Base-by-base conservation (phyloP, 37 sponge, comb jelly and placozoan species). In the Dysidea cf. avara region DNA sequence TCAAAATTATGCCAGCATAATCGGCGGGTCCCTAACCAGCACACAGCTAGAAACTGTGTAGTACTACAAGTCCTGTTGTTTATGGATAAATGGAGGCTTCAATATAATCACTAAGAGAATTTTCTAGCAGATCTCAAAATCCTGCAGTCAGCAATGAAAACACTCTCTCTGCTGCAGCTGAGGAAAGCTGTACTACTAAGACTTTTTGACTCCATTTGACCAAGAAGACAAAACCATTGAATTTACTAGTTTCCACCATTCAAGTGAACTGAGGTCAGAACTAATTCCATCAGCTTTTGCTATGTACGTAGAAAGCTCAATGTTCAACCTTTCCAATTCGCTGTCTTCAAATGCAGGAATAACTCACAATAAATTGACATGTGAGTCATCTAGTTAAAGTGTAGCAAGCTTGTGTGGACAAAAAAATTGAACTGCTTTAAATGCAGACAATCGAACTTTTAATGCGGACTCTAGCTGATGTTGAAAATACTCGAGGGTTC, bases 401-500 rank as follows among this genome's bases (percentile, higher is more conserved):
- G 40, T 12, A 22, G 34, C 48, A 18, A 68, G 22, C 24, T 74
- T 74, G 7, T 56, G 5, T 3, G 75, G 75, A 18, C 30, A 55
- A 54, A 71, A 54, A 5, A 55, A 37, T 39, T 39, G 7, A n/a
- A 63, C 75, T 22, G 49, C 39, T 25, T 74, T 59, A 30, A 74
- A 74, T 13, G 62, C 61, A 16, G n/a, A 22, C 56, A 74, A 6
- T 39, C 50, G 63, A 34, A 17, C 40, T 18, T 39, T 53, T 12
- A 54, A 18, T 43, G 39, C 52, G 29, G n/a, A 38, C 7, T 33
- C 46, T 25, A 74, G 33, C 24, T 74, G 33, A 14, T 22, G 13
- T 6, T 55, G 5, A 55, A 71, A 71, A 24, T 71, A 53, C 39
- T 60, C 61, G n/a, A 74, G 57, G 7, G 63, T 63, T 28, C 63